Evolutionary conservation across 2,113 vertebrate species (phyloP), one percentile per base, ranked within the genome.

Genomic region (Porphyrio hochstetteri): DNA sequence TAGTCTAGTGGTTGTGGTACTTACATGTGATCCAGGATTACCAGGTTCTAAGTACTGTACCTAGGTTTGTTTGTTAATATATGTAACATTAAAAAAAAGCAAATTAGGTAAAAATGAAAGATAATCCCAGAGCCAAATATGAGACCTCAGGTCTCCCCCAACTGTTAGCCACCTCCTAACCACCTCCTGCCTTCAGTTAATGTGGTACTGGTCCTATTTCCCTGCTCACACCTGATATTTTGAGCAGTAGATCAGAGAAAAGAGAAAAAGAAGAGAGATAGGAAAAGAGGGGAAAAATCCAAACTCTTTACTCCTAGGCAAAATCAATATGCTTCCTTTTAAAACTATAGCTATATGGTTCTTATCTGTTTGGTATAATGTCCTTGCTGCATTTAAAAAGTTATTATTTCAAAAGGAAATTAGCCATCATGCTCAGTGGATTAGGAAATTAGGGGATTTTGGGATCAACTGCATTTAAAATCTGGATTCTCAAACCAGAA

Each of bases 281-380:
- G 16, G 25, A 72, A 75, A 44, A 69, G 5, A 3, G 1, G 28
- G 5, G 5, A 57, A 68, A 88, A 64, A 19, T 0, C 1, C 3
- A 23, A 65, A 65, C 19, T 21, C 5, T 67, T 82, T 42, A 63
- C 63, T 59, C 5, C 28, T 55, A 55, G 8, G 24, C 15, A 72
- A 83, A 80, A 40, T 38, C 0, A 0, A 67, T 83, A 27, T 7
- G 1, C 3, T 70, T 1, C 4, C 5, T 56, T 77, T 69, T 36
- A 46, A 86, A 92, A 60, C 2, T 80, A 14, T 36, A 77, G 2
- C 2, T 5, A 33, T 44, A 5, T 71, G 13, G 63, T 18, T 68
- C 13, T 56, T 16, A 7, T 16, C 16, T 15, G 52, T 61, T 71
- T 27, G 11, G 15, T 57, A 59, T 14, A 25, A 55, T 17, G 23